phyloP scores from a whole-genome alignment of 37 sponge, comb jelly and placozoan genomes.

The Eunapius fragilis region DNA sequence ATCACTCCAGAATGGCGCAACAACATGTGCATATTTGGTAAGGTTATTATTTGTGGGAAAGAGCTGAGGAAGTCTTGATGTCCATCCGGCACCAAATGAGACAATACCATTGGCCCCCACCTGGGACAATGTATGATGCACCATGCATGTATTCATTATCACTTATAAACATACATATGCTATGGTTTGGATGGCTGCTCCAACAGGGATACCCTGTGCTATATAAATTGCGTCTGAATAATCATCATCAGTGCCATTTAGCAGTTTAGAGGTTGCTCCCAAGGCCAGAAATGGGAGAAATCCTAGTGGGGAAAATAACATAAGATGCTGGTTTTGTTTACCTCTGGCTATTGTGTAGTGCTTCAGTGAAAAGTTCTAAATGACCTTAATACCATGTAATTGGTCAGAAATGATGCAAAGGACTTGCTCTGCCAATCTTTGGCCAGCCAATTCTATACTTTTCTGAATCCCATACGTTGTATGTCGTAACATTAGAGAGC shows the following conservation, averaged over 20 bases:
- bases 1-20: constrained; percentile 43
- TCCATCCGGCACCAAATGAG: constrained; percentile 28
- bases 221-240: constrained; percentile 31
- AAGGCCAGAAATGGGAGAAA: constrained; percentile 4
- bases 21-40: constrained; percentile 4
- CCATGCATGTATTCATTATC: too few species aligned
- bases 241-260: neutral
- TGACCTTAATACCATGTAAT: neutral
- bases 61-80: neutral
- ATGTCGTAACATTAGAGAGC: too few species aligned
- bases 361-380: neutral
- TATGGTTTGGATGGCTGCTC: neutral
- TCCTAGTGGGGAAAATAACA: neutral
- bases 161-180: constrained; percentile 48
- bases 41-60: neutral
- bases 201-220: constrained; percentile 33
- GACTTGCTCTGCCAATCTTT: too few species aligned
- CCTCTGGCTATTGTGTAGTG: too few species aligned
- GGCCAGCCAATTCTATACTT: too few species aligned
- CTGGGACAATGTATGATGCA: too few species aligned
- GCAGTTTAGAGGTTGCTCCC: neutral
- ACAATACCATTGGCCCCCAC: constrained; percentile 45
- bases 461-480: too few species aligned
- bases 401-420: too few species aligned
- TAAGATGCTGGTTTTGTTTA: too few species aligned